Percentiles rank a stretch among this genome's conserved stretches.
phyloP scores from a whole-genome alignment of 2,888 invertebrate species.

The Protodeltote pygarga region DNA sequence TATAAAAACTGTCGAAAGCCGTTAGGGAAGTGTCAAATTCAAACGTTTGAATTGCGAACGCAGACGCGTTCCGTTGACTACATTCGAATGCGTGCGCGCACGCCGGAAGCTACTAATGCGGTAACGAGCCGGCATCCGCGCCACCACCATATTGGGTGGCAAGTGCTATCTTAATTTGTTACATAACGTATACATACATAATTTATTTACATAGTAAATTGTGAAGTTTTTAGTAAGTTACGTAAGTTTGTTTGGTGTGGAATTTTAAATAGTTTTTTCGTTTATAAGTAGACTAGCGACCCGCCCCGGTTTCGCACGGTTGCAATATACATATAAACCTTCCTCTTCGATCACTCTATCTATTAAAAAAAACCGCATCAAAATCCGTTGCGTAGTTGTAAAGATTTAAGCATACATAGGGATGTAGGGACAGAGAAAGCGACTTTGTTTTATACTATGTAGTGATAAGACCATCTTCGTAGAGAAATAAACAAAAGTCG shows the following conservation, averaged over 20 bases:
- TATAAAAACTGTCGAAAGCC: slow-evolving; percentile 32
- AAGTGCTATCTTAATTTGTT: slow-evolving; percentile 38
- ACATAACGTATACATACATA: slow-evolving; percentile 19
- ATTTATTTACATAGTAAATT: slow-evolving; percentile 34
- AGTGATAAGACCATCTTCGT: too few relatives aligned
- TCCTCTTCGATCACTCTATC: too few relatives aligned
- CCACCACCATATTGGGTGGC: slow-evolving; percentile 56
- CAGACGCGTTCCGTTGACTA: slow-evolving; percentile 66
- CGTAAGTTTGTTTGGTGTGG: neutral
- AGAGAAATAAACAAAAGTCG: too few relatives aligned
- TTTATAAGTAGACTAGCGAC: neutral
- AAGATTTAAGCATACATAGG: too few relatives aligned
- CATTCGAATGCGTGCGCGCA: slow-evolving; percentile 68
- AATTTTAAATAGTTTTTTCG: slow-evolving; percentile 15
- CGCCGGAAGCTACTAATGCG: slow-evolving; percentile 77
- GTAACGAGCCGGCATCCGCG: slow-evolving; percentile 74
- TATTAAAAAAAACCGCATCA: too few relatives aligned
- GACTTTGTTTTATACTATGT: too few relatives aligned
- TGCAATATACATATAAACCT: too few relatives aligned
- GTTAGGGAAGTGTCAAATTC: slow-evolving; percentile 58
- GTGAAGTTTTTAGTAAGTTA: slow-evolving; percentile 2
- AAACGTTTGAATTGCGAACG: slow-evolving; percentile 68
- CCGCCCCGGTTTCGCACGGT: neutral
- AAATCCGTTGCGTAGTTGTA: too few relatives aligned
- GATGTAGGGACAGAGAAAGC: too few relatives aligned